A percentile compares a stretch with the other conserved stretches of the same genome.
Evolutionary conservation across 2,888 invertebrate genomes (phyloP).

Genomic region (Drosophila formosana): DNA sequence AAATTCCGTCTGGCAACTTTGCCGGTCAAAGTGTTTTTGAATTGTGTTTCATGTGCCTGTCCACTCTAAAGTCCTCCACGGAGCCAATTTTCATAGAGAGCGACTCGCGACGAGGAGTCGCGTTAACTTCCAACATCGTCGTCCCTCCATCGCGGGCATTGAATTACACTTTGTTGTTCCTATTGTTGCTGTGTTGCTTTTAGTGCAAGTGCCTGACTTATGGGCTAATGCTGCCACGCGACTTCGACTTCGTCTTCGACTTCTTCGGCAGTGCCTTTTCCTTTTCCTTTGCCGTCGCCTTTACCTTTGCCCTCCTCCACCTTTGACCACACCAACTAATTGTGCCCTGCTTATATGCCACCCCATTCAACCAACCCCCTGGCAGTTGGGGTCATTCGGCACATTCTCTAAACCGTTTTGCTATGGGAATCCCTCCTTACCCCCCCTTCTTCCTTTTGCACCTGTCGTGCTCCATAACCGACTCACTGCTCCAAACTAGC

Average conservation of each 20-base stretch:
- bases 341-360: conserved; percentile 47
- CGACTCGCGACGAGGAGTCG: conserved; percentile 44
- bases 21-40: conserved; percentile 84
- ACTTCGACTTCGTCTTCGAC: conserved; percentile 25
- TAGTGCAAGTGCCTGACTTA: conserved; percentile 75
- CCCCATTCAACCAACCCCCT: conserved; percentile 23
- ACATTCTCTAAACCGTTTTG: conserved; percentile 62
- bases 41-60: conserved; percentile 80
- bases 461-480: conserved; percentile 7
- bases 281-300: conserved; percentile 10
- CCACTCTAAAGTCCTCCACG: conserved; percentile 77
- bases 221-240: conserved; percentile 76
- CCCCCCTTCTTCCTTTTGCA: background rate
- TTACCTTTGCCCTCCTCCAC: conserved; percentile 1
- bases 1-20: conserved; percentile 83
- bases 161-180: conserved; percentile 66
- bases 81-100: conserved; percentile 75
- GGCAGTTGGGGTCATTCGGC: conserved; percentile 40
- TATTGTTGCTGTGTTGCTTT: conserved; percentile 39
- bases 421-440: conserved; percentile 34
- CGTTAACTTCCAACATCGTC: conserved; percentile 44
- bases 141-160: conserved; percentile 56
- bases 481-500: conserved; percentile 19
- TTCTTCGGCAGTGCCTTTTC: conserved; percentile 30
- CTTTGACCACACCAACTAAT: conserved; percentile 33